A percentile compares a stretch with the other conserved stretches of the same genome.
Conservation (phyloP, 2,888 invertebrate genomes). For the Criorhina ranunculi region DNA sequence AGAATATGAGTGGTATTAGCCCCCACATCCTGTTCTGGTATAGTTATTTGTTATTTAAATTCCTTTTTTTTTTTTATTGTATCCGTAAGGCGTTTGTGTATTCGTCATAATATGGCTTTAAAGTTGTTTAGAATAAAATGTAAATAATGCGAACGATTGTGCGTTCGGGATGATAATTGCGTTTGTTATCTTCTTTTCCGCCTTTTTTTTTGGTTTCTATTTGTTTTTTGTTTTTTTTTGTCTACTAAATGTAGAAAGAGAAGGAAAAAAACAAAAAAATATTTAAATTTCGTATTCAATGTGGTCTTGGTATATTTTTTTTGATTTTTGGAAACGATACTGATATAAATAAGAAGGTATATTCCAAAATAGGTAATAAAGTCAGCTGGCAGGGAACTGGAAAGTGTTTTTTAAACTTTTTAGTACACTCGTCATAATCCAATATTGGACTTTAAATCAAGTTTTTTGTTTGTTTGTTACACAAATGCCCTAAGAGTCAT, state of each 20-base stretch:
- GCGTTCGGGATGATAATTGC: slow-evolving; percentile 2
- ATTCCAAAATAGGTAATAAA: neutral
- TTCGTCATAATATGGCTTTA: neutral
- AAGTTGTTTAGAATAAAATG: slow-evolving; percentile 6
- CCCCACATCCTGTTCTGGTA: slow-evolving; percentile 41
- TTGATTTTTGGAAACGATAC: neutral
- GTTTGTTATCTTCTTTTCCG: slow-evolving; percentile 1
- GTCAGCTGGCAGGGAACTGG: neutral
- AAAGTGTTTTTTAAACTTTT: neutral
- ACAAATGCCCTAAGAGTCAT: neutral
- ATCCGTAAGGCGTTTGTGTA: slow-evolving; percentile 1
- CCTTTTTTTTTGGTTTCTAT: neutral
- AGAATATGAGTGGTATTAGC: slow-evolving; percentile 33
- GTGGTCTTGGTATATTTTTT: neutral
- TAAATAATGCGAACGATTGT: neutral
- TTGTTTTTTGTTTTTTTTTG: neutral
- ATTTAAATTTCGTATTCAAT: slow-evolving; percentile 13
- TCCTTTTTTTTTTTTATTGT: slow-evolving; percentile 33
- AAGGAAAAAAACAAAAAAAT: neutral
- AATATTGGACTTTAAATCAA: too few species aligned
- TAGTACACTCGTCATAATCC: too few species aligned
- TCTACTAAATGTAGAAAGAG: neutral
- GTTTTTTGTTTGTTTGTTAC: neutral
- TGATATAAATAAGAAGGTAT: neutral
- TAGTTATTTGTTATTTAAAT: slow-evolving; percentile 26